These are phyloP conservation scores for Watsonalla cultraria DNA, from an alignment of 2,888 invertebrate genomes.

Conservation along the genomic window DNA sequence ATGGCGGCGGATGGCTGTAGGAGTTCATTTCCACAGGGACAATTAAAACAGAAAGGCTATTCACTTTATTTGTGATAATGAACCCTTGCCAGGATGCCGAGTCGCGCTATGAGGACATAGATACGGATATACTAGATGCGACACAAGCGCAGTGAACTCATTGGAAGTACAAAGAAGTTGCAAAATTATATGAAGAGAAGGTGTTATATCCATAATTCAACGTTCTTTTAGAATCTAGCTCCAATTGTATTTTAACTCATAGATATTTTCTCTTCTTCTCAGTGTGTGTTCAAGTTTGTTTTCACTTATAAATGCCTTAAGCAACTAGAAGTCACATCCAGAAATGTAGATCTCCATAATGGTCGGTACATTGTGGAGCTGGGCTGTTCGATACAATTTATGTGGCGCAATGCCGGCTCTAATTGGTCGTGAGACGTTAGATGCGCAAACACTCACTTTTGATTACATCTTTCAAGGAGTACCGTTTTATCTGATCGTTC, in stretches of 20 bases:
- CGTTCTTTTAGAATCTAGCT: too few species aligned
- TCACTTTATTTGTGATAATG: constrained; percentile 69
- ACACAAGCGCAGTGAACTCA: background rate
- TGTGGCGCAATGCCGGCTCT: constrained; percentile 57
- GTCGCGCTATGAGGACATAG: constrained; percentile 17
- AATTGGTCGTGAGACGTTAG: constrained; percentile 63
- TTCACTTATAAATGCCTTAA: background rate
- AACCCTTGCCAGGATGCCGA: constrained; percentile 49
- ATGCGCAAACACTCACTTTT: constrained; percentile 55
- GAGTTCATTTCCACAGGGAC: constrained; percentile 29
- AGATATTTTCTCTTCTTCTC: too few species aligned
- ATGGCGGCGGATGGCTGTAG: constrained; percentile 30
- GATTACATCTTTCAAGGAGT: constrained; percentile 42
- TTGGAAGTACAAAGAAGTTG: too few species aligned
- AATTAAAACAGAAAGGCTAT: constrained; percentile 64
- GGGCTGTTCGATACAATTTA: constrained; percentile 64
- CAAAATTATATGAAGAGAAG: too few species aligned
- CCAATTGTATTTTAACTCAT: too few species aligned
- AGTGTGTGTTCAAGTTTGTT: too few species aligned
- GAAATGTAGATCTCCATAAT: constrained; percentile 17
- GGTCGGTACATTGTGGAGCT: constrained; percentile 26
- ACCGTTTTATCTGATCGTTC: background rate
- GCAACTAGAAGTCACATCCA: constrained; percentile 17
- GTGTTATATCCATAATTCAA: too few species aligned
- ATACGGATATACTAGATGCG: constrained; percentile 27